A percentile compares a stretch with the other conserved stretches of the same genome.
Evolutionary conservation across 1,140 invertebrate genomes (phyloP).

Genomic region (Himalopsyche phryganea): DNA sequence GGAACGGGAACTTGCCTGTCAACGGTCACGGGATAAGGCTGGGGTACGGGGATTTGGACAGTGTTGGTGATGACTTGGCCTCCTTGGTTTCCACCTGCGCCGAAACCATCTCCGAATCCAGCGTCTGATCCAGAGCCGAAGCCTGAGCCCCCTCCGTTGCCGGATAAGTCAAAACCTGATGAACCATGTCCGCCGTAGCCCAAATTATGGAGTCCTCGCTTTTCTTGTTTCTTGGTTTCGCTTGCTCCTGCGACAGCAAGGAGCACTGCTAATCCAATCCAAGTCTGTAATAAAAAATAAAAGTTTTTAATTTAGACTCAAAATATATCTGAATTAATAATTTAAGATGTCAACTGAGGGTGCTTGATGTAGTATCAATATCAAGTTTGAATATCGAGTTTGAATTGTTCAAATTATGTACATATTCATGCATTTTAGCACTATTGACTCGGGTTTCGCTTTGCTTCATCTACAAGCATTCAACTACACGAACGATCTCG

Average conservation of each 20-base stretch:
- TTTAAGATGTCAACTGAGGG: too few species aligned
- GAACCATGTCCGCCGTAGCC: neutral
- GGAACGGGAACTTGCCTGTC: slow-evolving; percentile 38
- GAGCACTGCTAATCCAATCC: slow-evolving; percentile 22
- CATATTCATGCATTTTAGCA: too few species aligned
- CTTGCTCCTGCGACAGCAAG: slow-evolving; percentile 26
- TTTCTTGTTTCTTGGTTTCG: neutral
- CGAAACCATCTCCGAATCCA: slow-evolving; percentile 16
- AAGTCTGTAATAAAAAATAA: slow-evolving; percentile 4
- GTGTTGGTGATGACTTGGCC: slow-evolving; percentile 36
- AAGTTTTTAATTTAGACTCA: neutral
- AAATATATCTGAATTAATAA: too few species aligned
- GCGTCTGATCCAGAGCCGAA: neutral
- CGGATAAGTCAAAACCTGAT: too few species aligned
- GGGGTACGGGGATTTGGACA: slow-evolving; percentile 40
- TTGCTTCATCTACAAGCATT: too few species aligned
- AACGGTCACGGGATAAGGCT: slow-evolving; percentile 42
- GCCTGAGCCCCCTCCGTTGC: too few species aligned
- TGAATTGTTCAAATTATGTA: too few species aligned
- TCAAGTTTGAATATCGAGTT: too few species aligned
- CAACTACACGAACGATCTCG: too few species aligned
- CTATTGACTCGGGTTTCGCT: too few species aligned
- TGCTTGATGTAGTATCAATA: too few species aligned
- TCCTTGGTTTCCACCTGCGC: slow-evolving; percentile 26
- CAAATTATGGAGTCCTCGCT: neutral